These are phyloP conservation scores for Metopolophium dirhodum DNA, from an alignment of 1,140 invertebrate species.

Conservation along the genomic window DNA sequence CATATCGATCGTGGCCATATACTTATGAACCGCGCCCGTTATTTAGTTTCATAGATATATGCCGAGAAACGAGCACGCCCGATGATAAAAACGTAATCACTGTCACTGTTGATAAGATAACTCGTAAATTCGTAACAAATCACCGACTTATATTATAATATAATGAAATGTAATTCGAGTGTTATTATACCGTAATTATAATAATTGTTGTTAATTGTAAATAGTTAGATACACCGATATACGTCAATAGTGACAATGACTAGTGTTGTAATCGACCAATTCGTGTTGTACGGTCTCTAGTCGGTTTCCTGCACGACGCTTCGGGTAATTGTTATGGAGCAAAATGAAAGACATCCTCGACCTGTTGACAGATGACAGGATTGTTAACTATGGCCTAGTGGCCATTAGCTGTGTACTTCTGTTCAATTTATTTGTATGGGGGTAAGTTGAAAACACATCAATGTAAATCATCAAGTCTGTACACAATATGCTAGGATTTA, in stretches of 20 bases:
- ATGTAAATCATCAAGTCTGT: background rate
- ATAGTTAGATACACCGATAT: background rate
- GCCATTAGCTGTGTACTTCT: conserved; percentile 3
- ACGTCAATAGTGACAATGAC: background rate
- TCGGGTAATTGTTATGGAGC: conserved; percentile 46
- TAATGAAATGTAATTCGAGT: background rate
- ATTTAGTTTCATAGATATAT: background rate
- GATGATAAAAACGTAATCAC: conserved; percentile 24
- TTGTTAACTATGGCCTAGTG: conserved; percentile 30
- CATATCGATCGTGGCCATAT: background rate
- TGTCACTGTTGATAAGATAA: background rate
- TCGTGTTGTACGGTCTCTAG: background rate
- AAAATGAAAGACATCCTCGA: conserved; percentile 22
- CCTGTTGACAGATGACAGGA: conserved; percentile 24
- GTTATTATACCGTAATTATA: background rate
- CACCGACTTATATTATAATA: background rate
- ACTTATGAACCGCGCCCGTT: background rate
- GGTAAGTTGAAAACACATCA: background rate
- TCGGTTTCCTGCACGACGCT: background rate
- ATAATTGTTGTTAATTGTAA: background rate
- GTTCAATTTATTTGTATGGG: conserved; percentile 44
- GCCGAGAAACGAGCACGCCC: background rate
- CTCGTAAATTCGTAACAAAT: background rate
- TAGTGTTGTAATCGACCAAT: background rate
- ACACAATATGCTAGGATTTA: background rate